phyloP scores from a whole-genome alignment of 2,113 vertebrate species.

The Odobenus rosmarus region DNA sequence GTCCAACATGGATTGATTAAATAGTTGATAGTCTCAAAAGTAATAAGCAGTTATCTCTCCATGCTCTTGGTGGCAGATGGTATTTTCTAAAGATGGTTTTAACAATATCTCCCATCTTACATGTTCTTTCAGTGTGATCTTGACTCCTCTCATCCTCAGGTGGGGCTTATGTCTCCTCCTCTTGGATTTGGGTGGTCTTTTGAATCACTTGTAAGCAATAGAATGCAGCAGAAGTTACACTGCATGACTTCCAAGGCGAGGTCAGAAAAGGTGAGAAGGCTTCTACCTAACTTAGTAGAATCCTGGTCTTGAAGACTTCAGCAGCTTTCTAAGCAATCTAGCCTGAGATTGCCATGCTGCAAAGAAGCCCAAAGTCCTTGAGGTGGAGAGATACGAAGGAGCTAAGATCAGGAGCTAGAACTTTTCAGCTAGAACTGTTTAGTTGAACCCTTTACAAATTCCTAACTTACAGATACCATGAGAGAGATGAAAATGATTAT shows the following conservation, averaged over 20 bases:
- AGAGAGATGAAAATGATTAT: background rate
- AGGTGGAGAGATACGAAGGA: background rate
- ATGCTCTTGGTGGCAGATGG: background rate
- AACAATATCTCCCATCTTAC: background rate
- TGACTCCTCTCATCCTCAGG: background rate
- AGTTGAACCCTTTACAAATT: conserved; percentile 10
- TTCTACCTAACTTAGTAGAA: background rate
- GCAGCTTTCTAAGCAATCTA: background rate
- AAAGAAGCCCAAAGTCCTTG: background rate
- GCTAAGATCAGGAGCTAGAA: background rate
- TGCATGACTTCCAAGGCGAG: background rate
- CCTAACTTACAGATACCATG: background rate
- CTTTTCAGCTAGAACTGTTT: background rate
- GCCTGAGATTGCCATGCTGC: background rate
- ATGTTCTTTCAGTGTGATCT: background rate
- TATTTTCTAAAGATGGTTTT: conserved; percentile 23
- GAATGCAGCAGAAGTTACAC: background rate
- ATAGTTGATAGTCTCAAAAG: background rate
- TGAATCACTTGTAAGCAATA: background rate
- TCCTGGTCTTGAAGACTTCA: conserved; percentile 2
- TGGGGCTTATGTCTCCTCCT: background rate
- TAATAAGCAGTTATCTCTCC: background rate
- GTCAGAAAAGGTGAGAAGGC: background rate
- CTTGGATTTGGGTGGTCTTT: background rate
- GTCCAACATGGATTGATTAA: background rate